Percentiles rank a stretch among this genome's conserved stretches.
Conservation (phyloP, 2,888 invertebrate genomes). For the Dryomyza anilis region DNA sequence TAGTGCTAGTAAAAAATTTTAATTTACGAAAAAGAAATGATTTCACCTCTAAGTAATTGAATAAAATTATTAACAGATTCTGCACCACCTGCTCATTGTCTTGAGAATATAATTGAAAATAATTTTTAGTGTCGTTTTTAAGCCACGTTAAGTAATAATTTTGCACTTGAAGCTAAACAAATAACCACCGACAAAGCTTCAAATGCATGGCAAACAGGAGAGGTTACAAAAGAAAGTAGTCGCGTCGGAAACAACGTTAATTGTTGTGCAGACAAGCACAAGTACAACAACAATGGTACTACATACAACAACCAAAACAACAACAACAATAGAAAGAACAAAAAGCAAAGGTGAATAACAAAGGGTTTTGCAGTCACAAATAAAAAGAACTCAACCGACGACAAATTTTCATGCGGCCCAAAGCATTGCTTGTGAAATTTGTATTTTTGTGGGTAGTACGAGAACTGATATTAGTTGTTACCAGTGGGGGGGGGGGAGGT, state of each 20-base stretch:
- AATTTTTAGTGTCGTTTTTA: no score
- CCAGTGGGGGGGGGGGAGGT: not conserved
- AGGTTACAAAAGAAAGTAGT: no score
- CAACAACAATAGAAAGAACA: not conserved
- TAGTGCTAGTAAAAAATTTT: no score
- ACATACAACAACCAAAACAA: not conserved
- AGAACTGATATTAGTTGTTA: no score
- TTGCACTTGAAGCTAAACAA: not conserved
- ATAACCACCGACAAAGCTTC: not conserved
- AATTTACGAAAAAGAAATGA: no score
- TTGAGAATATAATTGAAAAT: no score
- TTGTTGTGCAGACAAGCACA: not conserved
- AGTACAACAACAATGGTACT: not conserved
- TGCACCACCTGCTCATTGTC: no score
- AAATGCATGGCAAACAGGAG: not conserved
- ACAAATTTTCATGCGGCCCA: conserved; percentile 1
- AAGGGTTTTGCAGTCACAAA: not conserved
- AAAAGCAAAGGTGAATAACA: not conserved
- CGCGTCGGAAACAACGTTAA: conserved; percentile 1
- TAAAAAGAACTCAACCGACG: not conserved
- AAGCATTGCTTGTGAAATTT: no score
- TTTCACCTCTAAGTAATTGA: no score
- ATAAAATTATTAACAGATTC: no score
- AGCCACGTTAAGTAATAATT: conserved; percentile 7
- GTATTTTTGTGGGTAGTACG: no score